phyloP scores from a whole-genome alignment of 1,140 invertebrate species.

The Pectinophora gossypiella region DNA sequence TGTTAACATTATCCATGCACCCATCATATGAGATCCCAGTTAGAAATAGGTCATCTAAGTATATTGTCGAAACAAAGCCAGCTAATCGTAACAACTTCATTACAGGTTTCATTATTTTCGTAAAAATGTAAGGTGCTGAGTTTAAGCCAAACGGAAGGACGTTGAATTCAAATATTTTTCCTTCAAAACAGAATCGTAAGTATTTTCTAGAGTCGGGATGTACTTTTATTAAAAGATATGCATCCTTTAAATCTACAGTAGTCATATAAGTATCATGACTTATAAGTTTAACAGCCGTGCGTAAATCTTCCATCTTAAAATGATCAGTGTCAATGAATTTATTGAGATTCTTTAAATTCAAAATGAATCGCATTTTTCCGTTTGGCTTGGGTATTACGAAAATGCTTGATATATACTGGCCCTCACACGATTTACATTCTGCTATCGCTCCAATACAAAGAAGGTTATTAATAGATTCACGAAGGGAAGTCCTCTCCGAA shows the following conservation, averaged over 20 bases:
- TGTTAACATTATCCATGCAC: constrained; percentile 1
- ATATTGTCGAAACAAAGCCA: constrained; percentile 1
- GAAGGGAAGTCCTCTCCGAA: neutral
- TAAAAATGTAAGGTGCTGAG: constrained; percentile 4
- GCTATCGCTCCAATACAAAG: neutral
- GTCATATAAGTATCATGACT: neutral
- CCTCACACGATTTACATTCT: neutral
- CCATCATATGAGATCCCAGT: neutral
- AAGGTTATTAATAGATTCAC: neutral
- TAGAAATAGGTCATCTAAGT: too few relatives aligned
- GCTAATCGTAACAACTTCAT: neutral
- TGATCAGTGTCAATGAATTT: neutral
- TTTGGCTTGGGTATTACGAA: neutral
- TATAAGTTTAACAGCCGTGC: neutral
- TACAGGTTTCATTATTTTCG: constrained; percentile 9
- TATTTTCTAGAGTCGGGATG: constrained; percentile 2
- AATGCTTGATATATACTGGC: constrained; percentile 1
- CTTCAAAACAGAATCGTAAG: neutral
- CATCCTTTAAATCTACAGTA: neutral
- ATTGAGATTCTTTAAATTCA: neutral
- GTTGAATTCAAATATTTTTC: constrained; percentile 7
- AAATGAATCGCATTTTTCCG: constrained; percentile 5
- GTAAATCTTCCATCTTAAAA: neutral
- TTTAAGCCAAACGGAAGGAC: constrained; percentile 5
- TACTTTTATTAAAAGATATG: neutral